These are phyloP conservation scores for Meriones psammophilus DNA, from an alignment of 2,797 vertebrate genomes.

Conservation along the genomic window DNA sequence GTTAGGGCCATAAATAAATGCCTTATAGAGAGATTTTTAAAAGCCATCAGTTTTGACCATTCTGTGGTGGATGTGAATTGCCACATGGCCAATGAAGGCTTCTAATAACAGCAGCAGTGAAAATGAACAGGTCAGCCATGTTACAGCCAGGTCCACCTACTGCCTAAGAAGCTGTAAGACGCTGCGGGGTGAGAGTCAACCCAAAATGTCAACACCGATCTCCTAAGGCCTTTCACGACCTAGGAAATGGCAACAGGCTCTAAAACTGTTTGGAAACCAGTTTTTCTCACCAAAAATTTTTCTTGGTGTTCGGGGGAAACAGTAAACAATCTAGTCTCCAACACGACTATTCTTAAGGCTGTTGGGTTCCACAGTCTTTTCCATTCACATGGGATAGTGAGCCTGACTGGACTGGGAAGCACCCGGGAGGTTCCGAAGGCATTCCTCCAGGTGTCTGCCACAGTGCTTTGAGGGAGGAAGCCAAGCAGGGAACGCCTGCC, in stretches of 20 bases:
- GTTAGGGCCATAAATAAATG: conserved; percentile 47
- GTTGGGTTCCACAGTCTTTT: conserved; percentile 34
- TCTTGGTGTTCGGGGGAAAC: conserved; percentile 17
- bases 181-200: conserved; percentile 7
- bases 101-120: conserved; percentile 66
- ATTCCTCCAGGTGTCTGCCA: neutral
- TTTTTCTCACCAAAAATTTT: conserved; percentile 43
- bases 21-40: conserved; percentile 36
- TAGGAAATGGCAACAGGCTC: conserved; percentile 51
- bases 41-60: conserved; percentile 69
- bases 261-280: conserved; percentile 63
- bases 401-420: neutral
- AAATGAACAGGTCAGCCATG: conserved; percentile 70
- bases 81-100: conserved; percentile 50
- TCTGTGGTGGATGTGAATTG: conserved; percentile 62
- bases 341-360: conserved; percentile 31
- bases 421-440: no score
- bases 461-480: neutral
- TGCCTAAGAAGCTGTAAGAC: conserved; percentile 43
- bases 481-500: neutral
- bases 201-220: conserved; percentile 46
- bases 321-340: conserved; percentile 31
- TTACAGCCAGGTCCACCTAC: conserved; percentile 58
- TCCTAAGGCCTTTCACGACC: conserved; percentile 51
- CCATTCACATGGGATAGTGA: neutral